phyloP scores from a whole-genome alignment of 2,888 invertebrate genomes.

The Onthophagus sagittarius region DNA sequence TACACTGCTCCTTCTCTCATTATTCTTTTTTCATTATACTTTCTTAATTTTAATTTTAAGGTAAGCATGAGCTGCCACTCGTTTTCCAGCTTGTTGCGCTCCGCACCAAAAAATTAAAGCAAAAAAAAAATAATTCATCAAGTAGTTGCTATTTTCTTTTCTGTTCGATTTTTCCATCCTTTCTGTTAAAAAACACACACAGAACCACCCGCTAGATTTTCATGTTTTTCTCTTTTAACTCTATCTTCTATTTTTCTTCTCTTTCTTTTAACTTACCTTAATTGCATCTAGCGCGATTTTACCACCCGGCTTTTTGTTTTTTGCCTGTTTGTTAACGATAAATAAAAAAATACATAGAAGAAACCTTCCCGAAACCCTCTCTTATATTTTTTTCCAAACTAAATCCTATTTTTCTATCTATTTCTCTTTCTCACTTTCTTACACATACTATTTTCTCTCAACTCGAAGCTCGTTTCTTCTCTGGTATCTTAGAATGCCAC shows the following conservation, averaged over 20 bases:
- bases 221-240: background rate
- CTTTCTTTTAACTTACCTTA: background rate
- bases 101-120: background rate
- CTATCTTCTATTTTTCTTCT: background rate
- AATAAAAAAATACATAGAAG: background rate
- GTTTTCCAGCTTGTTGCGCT: background rate
- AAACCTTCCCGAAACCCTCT: background rate
- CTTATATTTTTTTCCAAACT: background rate
- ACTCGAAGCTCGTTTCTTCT: constrained; percentile 39
- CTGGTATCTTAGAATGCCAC: constrained; percentile 45
- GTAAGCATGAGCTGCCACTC: background rate
- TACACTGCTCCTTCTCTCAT: background rate
- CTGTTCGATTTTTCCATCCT: background rate
- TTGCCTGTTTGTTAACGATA: background rate
- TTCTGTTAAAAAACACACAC: background rate
- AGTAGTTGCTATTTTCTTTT: background rate
- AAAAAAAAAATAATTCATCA: background rate
- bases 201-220: background rate
- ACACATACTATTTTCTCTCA: constrained; percentile 31
- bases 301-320: background rate
- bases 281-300: background rate
- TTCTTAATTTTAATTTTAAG: too few relatives aligned
- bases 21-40: background rate
- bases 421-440: constrained; percentile 14
- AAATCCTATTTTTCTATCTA: constrained; percentile 10